A percentile compares a stretch with the other conserved stretches of the same genome.
phyloP scores from a whole-genome alignment of 37 sponge, comb jelly and placozoan genomes.

The Halichondria panicea region DNA sequence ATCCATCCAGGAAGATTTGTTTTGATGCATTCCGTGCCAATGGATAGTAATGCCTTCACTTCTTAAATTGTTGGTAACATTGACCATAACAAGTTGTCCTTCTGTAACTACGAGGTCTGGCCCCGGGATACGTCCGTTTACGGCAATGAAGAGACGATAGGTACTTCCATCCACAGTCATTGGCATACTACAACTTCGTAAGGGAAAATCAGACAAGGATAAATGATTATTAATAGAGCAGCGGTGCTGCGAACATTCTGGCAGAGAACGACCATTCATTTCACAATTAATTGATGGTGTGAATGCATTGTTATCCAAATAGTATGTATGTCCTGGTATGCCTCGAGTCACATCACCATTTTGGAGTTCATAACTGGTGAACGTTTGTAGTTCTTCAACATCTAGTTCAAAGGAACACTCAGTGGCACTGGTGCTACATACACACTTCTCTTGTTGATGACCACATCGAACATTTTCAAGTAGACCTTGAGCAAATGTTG shows the following conservation, averaged over 20 bases:
- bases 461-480: neutral
- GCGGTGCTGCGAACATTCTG: no score
- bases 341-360: neutral
- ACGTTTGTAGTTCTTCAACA: constrained; percentile 55
- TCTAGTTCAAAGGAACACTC: constrained; percentile 20
- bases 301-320: neutral
- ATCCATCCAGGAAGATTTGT: constrained; percentile 76
- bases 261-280: no score
- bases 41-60: constrained; percentile 71
- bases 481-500: no score
- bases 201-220: no score
- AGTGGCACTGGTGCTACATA: neutral
- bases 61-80: constrained; percentile 57
- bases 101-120: constrained; percentile 62
- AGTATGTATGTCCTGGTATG: neutral
- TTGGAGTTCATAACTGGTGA: constrained; percentile 41
- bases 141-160: constrained; percentile 47
- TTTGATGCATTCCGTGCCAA: constrained; percentile 88
- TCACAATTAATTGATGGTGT: no score
- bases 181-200: constrained; percentile 30
- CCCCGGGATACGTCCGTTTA: constrained; percentile 60
- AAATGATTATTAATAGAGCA: no score
- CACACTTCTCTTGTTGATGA: constrained; percentile 28
- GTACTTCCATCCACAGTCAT: constrained; percentile 42
- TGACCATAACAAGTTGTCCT: constrained; percentile 26